These are phyloP conservation scores for Choloepus hoffmanni DNA, from an alignment of 2,113 vertebrate species.

Conservation along the genomic window DNA sequence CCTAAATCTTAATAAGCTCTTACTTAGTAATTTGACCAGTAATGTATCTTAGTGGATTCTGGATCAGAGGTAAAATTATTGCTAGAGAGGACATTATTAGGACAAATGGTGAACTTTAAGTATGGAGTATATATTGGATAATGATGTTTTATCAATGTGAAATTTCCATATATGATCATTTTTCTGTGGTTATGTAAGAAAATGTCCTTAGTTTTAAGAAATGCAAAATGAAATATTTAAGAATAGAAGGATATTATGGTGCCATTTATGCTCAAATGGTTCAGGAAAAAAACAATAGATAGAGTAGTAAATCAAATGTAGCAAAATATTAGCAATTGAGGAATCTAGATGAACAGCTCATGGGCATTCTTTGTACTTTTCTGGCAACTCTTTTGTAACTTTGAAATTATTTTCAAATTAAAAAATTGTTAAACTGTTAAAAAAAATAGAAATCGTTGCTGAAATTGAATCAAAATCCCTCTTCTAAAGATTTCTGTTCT, in stretches of 20 bases:
- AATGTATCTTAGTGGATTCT: slow-evolving; percentile 11
- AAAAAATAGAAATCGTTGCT: neutral
- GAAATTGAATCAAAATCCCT: neutral
- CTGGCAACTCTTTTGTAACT: neutral
- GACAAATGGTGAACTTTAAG: slow-evolving; percentile 31
- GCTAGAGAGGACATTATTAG: neutral
- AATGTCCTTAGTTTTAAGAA: slow-evolving; percentile 34
- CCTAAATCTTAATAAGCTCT: slow-evolving; percentile 11
- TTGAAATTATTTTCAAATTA: neutral
- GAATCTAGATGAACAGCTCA: neutral
- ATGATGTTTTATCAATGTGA: neutral
- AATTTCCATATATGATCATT: neutral
- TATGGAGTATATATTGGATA: neutral
- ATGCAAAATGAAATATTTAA: neutral
- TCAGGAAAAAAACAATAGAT: neutral
- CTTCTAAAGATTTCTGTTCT: neutral
- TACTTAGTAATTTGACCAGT: neutral
- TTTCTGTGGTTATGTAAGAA: neutral
- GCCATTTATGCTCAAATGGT: neutral
- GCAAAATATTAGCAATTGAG: slow-evolving; percentile 24
- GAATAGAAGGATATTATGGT: slow-evolving; percentile 1
- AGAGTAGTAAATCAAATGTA: neutral
- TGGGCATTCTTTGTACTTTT: slow-evolving; percentile 3
- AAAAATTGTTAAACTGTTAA: neutral
- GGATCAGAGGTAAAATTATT: slow-evolving; percentile 1